phyloP scores from a whole-genome alignment of 2,888 invertebrate genomes.

The Ennomos fuscantarius region DNA sequence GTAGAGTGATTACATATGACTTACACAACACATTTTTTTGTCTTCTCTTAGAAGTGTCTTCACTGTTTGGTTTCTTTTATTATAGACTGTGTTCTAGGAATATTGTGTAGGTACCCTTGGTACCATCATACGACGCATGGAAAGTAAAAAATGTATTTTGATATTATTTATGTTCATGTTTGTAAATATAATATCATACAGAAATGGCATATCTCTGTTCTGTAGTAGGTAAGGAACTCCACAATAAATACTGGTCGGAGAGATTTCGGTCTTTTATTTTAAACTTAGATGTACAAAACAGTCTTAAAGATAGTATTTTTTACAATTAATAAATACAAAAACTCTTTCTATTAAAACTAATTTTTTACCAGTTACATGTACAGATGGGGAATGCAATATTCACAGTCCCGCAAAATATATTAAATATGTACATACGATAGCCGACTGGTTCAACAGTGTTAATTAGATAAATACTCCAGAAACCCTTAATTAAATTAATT shows the following conservation, averaged over 20 bases:
- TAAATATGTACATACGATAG: too few relatives aligned
- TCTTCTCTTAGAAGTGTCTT: constrained; percentile 38
- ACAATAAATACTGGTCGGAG: constrained; percentile 77
- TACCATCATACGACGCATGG: constrained; percentile 41
- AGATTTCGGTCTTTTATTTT: constrained; percentile 59
- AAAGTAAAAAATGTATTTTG: constrained; percentile 73
- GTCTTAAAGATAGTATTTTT: constrained; percentile 15
- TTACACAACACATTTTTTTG: neutral
- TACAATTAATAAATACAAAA: constrained; percentile 8
- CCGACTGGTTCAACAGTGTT: too few relatives aligned
- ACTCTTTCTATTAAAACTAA: neutral
- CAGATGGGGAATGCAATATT: too few relatives aligned
- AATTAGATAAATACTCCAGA: too few relatives aligned
- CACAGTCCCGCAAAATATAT: too few relatives aligned
- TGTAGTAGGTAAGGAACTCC: constrained; percentile 72
- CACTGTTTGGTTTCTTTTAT: constrained; percentile 7
- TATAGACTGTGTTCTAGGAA: constrained; percentile 3
- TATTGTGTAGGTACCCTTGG: neutral
- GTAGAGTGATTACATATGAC: neutral
- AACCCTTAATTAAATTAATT: too few relatives aligned
- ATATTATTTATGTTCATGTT: constrained; percentile 82
- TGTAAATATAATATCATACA: constrained; percentile 78
- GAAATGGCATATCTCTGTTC: constrained; percentile 82
- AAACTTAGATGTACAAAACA: constrained; percentile 10
- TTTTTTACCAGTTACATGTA: too few relatives aligned